phyloP scores from a whole-genome alignment of 1,140 invertebrate genomes.

The Bombyx mandarina region DNA sequence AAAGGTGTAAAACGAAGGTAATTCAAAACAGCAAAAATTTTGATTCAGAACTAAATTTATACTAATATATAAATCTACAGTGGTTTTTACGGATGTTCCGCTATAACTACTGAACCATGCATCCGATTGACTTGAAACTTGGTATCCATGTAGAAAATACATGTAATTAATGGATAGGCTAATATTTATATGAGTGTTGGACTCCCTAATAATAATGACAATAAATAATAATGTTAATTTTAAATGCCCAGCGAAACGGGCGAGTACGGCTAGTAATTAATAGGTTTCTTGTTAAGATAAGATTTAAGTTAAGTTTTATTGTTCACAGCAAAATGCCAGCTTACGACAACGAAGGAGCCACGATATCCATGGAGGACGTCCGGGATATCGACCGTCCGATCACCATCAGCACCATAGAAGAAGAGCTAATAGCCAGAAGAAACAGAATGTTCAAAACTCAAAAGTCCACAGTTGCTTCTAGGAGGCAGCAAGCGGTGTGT shows the following conservation, averaged over 20 bases:
- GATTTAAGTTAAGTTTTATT: slow-evolving; percentile 6
- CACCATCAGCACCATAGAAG: slow-evolving; percentile 36
- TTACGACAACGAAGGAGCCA: slow-evolving; percentile 60
- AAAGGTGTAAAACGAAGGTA: too few relatives aligned
- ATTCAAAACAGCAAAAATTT: too few relatives aligned
- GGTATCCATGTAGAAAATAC: too few relatives aligned
- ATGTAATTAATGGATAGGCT: too few relatives aligned
- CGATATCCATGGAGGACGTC: slow-evolving; percentile 58
- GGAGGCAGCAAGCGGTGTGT: slow-evolving; percentile 84
- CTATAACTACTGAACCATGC: too few relatives aligned
- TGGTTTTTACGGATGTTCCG: too few relatives aligned
- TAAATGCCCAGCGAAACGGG: background rate
- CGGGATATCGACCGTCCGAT: slow-evolving; percentile 24
- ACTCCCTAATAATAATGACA: too few relatives aligned
- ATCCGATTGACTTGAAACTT: too few relatives aligned
- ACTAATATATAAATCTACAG: too few relatives aligned
- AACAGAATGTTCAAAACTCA: slow-evolving; percentile 72
- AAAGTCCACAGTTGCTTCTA: slow-evolving; percentile 79
- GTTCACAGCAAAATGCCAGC: slow-evolving; percentile 48
- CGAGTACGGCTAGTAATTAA: background rate
- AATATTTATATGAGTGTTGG: too few relatives aligned
- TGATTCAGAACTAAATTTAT: too few relatives aligned
- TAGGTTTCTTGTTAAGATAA: background rate
- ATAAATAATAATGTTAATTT: background rate
- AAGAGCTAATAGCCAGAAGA: slow-evolving; percentile 38